These are phyloP conservation scores for Drosophila albomicans DNA, from an alignment of 1,140 invertebrate species.

Conservation along the genomic window DNA sequence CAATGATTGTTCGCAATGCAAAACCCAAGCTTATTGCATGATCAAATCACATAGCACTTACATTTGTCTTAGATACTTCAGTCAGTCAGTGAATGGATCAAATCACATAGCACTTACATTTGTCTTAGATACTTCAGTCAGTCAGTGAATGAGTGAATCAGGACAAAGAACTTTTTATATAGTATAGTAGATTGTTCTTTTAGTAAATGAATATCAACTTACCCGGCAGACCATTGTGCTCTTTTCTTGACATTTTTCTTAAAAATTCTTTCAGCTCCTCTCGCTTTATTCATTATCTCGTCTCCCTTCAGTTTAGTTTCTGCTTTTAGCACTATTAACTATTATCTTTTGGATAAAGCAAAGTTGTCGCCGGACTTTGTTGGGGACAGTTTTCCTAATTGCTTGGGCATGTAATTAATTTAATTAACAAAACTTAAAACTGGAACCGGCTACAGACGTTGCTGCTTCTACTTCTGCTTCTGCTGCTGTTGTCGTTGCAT, in stretches of 20 bases:
- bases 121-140: no score
- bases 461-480: not conserved
- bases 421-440: conserved; percentile 74
- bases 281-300: conserved; percentile 17
- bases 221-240: not conserved
- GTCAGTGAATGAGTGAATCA: no score
- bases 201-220: not conserved
- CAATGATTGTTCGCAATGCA: no score
- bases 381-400: conserved; percentile 72
- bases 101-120: no score
- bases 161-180: no score
- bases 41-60: no score
- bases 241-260: conserved; percentile 12
- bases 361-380: conserved; percentile 54
- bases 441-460: conserved; percentile 28
- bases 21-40: no score
- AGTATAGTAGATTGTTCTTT: not conserved
- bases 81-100: no score
- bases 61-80: no score
- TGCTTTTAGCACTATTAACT: conserved; percentile 65
- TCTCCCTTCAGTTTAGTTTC: conserved; percentile 20
- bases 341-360: conserved; percentile 61
- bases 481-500: conserved; percentile 45
- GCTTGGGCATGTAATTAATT: conserved; percentile 75
- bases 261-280: not conserved